Evolutionary conservation across 2,888 invertebrate species (phyloP), one percentile per base, ranked within the genome.

Genomic region (Caenorhabditis sp.): DNA sequence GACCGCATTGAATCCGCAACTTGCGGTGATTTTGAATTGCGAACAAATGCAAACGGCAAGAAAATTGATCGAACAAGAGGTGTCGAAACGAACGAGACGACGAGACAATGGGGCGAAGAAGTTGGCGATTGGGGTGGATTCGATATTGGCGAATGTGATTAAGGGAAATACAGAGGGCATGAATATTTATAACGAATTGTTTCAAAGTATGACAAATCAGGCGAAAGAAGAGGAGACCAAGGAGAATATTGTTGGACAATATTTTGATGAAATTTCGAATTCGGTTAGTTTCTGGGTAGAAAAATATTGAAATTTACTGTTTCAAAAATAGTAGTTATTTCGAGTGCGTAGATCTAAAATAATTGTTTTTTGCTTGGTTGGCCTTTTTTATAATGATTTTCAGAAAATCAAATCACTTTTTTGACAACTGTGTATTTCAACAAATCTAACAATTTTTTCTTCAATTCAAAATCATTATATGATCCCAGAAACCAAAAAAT

Each of bases 1-100:
- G 1, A 85, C 85, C 8, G 82, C 85, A 10, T 68, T 85, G 36
- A 85, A 84, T 70, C 84, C 84, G 1, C 84, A 85, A 54, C 56
- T 84, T 56, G 81, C 79, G 27, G 72, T 81, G 1, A 68, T 79
- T 7, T 67, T 85, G 27, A 75, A 74, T 36, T 70, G 78, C 2
- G 74, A 77, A 3, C 85, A 85, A 38, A 67, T 83, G 53, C 31
- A 54, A 1, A 67, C 70, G 25, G 85, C 83, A 7, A 77, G 78
- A 65, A 60, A 63, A 17, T 49, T 71, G 17, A 73, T 85, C 43
- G 83, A 84, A 66, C 67, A 70, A 53, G 67, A 70, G 61, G 70
- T 80, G 23, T 25, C 60, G 17, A 66, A 63, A 31, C 31, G 31
- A 31, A 7, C 31, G 26, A 38, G 62, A 36, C 49, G 12, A 38